Base-by-base conservation (phyloP, 2,888 invertebrate species). In the Caenorhabditis afra region DNA sequence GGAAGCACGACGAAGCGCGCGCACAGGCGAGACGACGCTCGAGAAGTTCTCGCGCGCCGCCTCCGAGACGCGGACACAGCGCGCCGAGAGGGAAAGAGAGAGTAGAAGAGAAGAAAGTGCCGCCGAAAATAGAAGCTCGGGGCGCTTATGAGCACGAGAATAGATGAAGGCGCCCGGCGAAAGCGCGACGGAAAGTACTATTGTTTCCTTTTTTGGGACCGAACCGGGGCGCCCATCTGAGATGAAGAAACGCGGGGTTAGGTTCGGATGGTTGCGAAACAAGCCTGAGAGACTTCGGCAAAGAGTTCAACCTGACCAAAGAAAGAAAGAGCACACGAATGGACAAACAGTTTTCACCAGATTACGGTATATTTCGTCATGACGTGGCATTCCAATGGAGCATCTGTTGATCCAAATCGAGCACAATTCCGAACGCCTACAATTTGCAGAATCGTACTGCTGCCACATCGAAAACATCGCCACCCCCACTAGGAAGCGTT, bases 201-300 rank as follows among this genome's bases (percentile, higher is more conserved):
- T 77, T 77, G 76, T 77, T 77, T 77, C 70, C 76, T 70, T 77
- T 77, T 77, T 77, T 68, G 64, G 76, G 50, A 57, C 73, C 73
- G 55, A 73, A 64, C 53, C 29, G 29, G 12, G 64, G 49, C 53
- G 44, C 50, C 29, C 35, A n/a, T n/a, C 29, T 22, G 22, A 62
- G 50, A 62, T 16, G 52, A 59, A 49, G 67, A 57, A 35, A 58
- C 52, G 52, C 58, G 58, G 29, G 61, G 61, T 70, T 52, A 62
- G 49, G 57, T 66, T 66, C 52, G 37, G 23, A n/a, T n/a, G n/a
- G 18, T 35, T 35, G 53, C 29, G 50, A 20, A 14, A 29, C n/a
- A n/a, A 35, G 55, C 55, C 39, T 57, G 35, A 45, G 44, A 35
- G 20, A 35, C 29, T 12, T 41, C 29, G 55, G 55, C 52, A 52